Base-by-base conservation (phyloP, 2,888 invertebrate species). In the Athripsodes cinereus region DNA sequence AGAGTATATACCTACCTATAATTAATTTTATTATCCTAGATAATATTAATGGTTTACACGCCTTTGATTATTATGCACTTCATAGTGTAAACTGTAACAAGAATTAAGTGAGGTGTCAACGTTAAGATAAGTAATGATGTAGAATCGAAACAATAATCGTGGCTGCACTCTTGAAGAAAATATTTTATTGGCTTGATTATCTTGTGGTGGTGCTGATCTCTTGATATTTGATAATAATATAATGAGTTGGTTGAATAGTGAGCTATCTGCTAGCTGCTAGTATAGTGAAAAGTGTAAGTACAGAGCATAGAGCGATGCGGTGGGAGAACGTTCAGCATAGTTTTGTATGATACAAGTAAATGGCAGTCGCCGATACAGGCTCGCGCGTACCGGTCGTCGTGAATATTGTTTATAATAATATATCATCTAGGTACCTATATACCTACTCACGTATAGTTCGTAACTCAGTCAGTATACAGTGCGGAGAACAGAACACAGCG, bases 371-470 rank as follows among this genome's bases (percentile, higher is more conserved):
- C 75, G 75, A 72, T 75, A 75, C 76, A 77, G 73, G 73, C 75
- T 78, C 78, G 78, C 75, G 72, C 71, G 70, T 75, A 70, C 71
- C 78, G 77, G 80, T 77, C 76, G 78, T 67, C 68, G 73, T 70
- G 69, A 66, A 66, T 68, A 50, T 50, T 40, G 22, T 50, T 5
- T 22, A 26, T 21, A 16, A 22, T 16, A n/a, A n/a, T n/a, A n/a
- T n/a, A n/a, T n/a, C n/a, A n/a, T n/a, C n/a, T 20, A 21, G 19
- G 49, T 50, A 16, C 10, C 26, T 26, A 26, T 26, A 40, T 40
- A 40, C 40, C 40, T 26, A 16, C 13, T n/a, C n/a, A n/a, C n/a
- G n/a, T n/a, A n/a, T n/a, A n/a, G n/a, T n/a, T n/a, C n/a, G n/a
- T n/a, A n/a, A n/a, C n/a, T n/a, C n/a, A n/a, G 16, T 20, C 13